Conservation (phyloP, 2,888 invertebrate species). For the Andricus quercusramuli region DNA sequence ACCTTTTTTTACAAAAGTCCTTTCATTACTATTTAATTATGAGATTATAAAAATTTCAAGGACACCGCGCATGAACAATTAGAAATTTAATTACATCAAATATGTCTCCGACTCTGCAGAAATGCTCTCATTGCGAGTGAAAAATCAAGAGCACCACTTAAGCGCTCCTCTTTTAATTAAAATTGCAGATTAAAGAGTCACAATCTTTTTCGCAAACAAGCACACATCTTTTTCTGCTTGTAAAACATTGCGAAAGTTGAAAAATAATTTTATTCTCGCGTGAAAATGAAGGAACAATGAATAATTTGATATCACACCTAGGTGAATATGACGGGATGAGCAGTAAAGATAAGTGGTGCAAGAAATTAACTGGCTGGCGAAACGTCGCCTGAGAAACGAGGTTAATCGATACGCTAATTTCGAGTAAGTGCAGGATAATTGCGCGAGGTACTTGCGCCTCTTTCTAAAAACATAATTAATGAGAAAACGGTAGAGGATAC, state of each 20-base stretch:
- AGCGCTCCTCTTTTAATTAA: background rate
- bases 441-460: slow-evolving; percentile 56
- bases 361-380: slow-evolving; percentile 35
- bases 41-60: background rate
- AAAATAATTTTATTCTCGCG: background rate
- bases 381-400: slow-evolving; percentile 54
- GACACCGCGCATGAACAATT: background rate
- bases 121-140: background rate
- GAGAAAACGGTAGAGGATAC: slow-evolving; percentile 55
- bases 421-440: slow-evolving; percentile 65
- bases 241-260: background rate
- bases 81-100: slow-evolving; percentile 7
- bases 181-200: background rate
- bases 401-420: slow-evolving; percentile 70
- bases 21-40: background rate
- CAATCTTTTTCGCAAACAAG: background rate
- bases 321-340: background rate
- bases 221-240: background rate
- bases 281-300: background rate
- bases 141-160: background rate
- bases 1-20: no score
- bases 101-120: background rate
- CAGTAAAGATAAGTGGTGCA: background rate
- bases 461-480: slow-evolving; percentile 64
- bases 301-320: background rate